Evolutionary conservation across 2,888 invertebrate species (phyloP), one percentile per base, ranked within the genome.

Genomic region (Acrobasis repandana): DNA sequence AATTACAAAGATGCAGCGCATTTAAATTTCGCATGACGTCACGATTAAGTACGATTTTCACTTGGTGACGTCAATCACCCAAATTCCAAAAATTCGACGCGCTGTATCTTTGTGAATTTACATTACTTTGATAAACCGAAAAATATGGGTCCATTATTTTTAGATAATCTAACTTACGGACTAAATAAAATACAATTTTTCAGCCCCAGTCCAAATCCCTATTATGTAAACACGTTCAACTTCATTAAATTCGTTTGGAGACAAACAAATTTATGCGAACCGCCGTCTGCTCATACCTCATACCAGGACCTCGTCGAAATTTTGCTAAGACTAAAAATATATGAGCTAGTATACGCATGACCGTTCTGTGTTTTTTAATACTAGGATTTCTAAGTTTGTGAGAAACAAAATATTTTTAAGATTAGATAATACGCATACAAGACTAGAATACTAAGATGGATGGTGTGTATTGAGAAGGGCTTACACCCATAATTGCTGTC

Each of bases 241-340:
- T 65, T 63, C 54, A 63, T 62, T 63, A 64, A 46, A 63, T 60
- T 60, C n/a, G 20, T 9, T 48, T 28, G 48, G 34, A 62, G 65
- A 70, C 67, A 72, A 68, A 73, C 64, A 63, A 64, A 59, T 66
- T 70, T 66, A 69, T 66, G 63, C 58, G 65, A 56, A 61, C 36
- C 61, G 56, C 58, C 63, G 63, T 65, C 64, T 56, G 65, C 58
- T 48, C 65, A 62, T n/a, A n/a, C n/a, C 28, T 60, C 56, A 65
- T 72, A 73, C 76, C 74, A 73, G 72, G 79, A 77, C 81, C 80
- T 82, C 78, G 82, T 62, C 68, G 67, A 72, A 76, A 76, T 73
- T 71, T 75, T 71, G 67, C 72, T 67, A 63, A 66, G 68, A 77
- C 79, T 79, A 81, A 78, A 79, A 79, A 76, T 77, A 73, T 52